Percentiles rank a stretch among this genome's conserved stretches.
phyloP scores from a whole-genome alignment of 1,140 invertebrate genomes.

The Drosophila yakuba region DNA sequence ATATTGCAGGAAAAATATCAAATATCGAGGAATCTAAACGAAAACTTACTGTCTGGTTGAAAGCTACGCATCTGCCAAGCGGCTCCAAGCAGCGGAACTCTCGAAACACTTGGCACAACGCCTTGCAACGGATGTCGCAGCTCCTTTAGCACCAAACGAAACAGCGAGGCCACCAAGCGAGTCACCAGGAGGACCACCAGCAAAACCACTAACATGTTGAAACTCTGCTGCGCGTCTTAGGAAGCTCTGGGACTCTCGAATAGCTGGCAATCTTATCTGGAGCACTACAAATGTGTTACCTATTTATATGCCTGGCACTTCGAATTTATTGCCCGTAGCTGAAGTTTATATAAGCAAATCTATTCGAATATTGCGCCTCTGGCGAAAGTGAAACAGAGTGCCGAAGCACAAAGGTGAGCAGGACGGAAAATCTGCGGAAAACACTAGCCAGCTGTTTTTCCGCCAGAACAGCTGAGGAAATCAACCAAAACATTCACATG shows the following conservation, averaged over 20 bases:
- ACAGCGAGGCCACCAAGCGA: constrained; percentile 9
- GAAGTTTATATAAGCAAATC: constrained; percentile 26
- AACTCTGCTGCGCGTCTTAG: not conserved
- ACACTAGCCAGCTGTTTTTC: constrained; percentile 1
- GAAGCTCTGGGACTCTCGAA: not conserved
- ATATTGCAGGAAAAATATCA: not conserved
- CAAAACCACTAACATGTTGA: constrained; percentile 27
- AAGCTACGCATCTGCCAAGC: constrained; percentile 67
- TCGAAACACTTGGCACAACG: constrained; percentile 61
- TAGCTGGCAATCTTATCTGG: constrained; percentile 13
- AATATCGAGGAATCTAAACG: not conserved
- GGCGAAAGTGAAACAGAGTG: not conserved
- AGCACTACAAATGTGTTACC: not conserved
- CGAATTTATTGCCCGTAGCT: constrained; percentile 5
- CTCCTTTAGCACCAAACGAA: constrained; percentile 56
- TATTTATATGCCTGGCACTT: constrained; percentile 21
- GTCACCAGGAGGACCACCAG: constrained; percentile 12
- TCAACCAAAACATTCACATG: not conserved
- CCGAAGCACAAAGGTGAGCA: constrained; percentile 8
- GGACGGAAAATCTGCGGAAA: not conserved
- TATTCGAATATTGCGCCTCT: constrained; percentile 19
- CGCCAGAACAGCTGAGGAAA: constrained; percentile 8
- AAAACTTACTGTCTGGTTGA: constrained; percentile 71
- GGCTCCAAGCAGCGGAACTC: constrained; percentile 57
- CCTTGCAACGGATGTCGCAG: constrained; percentile 34